phyloP scores from a whole-genome alignment of 2,113 vertebrate genomes.

The Thunnus maccoyii region DNA sequence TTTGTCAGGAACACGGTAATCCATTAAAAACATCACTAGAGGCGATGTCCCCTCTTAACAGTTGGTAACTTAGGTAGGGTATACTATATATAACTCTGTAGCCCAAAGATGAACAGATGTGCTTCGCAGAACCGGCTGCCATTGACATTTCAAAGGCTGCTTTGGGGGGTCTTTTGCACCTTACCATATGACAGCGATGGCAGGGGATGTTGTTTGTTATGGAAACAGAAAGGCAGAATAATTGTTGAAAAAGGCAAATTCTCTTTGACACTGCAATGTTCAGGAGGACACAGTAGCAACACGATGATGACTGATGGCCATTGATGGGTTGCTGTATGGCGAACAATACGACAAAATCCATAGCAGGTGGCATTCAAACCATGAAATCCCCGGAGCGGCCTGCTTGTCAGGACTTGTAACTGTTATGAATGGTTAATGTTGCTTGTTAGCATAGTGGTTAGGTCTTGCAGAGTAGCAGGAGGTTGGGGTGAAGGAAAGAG shows the following conservation, averaged over 20 bases:
- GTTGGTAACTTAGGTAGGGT: slow-evolving; percentile 82
- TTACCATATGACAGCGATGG: slow-evolving; percentile 77
- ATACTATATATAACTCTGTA: slow-evolving; percentile 79
- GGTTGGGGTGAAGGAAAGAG: slow-evolving; percentile 37
- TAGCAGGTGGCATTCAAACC: slow-evolving; percentile 68
- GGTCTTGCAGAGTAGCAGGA: slow-evolving; percentile 54
- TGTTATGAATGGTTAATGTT: slow-evolving; percentile 72
- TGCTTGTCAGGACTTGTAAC: slow-evolving; percentile 60
- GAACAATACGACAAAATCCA: slow-evolving; percentile 55
- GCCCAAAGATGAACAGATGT: slow-evolving; percentile 83
- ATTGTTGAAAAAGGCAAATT: slow-evolving; percentile 43
- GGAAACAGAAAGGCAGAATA: slow-evolving; percentile 57
- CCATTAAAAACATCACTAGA: slow-evolving; percentile 83
- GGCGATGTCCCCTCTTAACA: slow-evolving; percentile 80
- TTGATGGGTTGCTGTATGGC: background rate
- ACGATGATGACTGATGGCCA: slow-evolving; percentile 59
- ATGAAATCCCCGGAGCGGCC: slow-evolving; percentile 44
- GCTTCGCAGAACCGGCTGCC: slow-evolving; percentile 73
- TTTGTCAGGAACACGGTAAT: slow-evolving; percentile 78
- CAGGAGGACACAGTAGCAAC: slow-evolving; percentile 10
- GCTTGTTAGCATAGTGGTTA: slow-evolving; percentile 71
- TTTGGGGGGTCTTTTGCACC: slow-evolving; percentile 70
- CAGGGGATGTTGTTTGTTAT: slow-evolving; percentile 64
- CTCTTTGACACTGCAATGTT: slow-evolving; percentile 45
- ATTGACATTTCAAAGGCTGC: slow-evolving; percentile 81